These are phyloP conservation scores for Athalia rosae DNA, from an alignment of 2,888 invertebrate species.

Conservation along the genomic window DNA sequence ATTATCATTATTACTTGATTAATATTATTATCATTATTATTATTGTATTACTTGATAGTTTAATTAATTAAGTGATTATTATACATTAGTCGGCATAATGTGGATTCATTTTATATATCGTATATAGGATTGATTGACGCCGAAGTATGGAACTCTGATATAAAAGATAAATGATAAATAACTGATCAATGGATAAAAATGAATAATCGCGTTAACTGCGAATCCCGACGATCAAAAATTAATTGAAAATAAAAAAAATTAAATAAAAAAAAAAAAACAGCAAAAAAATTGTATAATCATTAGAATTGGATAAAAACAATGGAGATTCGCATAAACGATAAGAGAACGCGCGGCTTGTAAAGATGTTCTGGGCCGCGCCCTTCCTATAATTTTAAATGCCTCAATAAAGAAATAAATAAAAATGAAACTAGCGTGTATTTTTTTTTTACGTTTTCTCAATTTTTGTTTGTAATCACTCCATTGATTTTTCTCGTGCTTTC, in stretches of 20 bases:
- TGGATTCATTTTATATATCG: conserved; percentile 68
- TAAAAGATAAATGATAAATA: conserved; percentile 13
- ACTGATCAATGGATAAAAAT: neutral
- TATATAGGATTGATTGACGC: conserved; percentile 43
- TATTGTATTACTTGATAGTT: conserved; percentile 69
- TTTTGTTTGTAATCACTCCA: conserved; percentile 4
- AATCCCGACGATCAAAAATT: neutral
- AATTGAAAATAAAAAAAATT: neutral
- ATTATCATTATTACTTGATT: conserved; percentile 65
- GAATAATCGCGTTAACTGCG: too few relatives aligned
- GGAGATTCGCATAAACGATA: conserved; percentile 7
- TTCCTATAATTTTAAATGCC: conserved; percentile 57
- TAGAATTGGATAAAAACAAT: conserved; percentile 1
- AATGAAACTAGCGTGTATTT: conserved; percentile 47
- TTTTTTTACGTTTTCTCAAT: conserved; percentile 43
- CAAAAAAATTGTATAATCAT: conserved; percentile 35
- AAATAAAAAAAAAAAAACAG: neutral
- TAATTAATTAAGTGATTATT: conserved; percentile 68
- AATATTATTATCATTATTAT: conserved; percentile 65
- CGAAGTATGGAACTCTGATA: conserved; percentile 32
- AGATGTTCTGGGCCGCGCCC: conserved; percentile 54
- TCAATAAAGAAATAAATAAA: conserved; percentile 57
- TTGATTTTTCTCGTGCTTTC: conserved; percentile 30
- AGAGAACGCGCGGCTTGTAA: conserved; percentile 51
- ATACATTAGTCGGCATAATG: conserved; percentile 66